phyloP scores from a whole-genome alignment of 1,140 invertebrate genomes.

The Aphelenchoides avenae region DNA sequence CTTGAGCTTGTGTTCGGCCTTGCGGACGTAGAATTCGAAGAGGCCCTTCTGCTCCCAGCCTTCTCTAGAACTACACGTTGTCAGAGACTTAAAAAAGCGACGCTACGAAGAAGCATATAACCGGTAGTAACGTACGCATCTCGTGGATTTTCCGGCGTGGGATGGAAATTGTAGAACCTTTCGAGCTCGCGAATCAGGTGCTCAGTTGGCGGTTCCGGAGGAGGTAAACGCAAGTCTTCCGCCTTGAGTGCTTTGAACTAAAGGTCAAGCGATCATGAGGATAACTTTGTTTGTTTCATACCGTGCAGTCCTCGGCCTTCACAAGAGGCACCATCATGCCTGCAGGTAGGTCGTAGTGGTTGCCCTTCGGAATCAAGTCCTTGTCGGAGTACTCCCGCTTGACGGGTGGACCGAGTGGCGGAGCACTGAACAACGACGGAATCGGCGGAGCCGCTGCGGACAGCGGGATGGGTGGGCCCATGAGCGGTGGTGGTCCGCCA shows the following conservation, averaged over 20 bases:
- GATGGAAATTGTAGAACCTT: constrained; percentile 29
- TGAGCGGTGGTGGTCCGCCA: too few species aligned
- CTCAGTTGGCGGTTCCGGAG: constrained; percentile 26
- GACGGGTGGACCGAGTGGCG: neutral
- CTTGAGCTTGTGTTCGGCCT: constrained; percentile 23
- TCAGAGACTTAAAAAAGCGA: neutral
- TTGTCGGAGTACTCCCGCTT: too few species aligned
- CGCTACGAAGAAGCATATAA: neutral
- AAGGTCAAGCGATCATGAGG: constrained; percentile 26
- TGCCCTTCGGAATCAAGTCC: too few species aligned
- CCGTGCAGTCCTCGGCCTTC: constrained; percentile 20
- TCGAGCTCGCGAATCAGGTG: constrained; percentile 31
- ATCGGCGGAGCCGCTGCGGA: too few species aligned
- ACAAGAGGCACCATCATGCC: constrained; percentile 32
- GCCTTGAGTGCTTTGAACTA: constrained; percentile 32
- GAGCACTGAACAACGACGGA: neutral
- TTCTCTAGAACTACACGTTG: constrained; percentile 19
- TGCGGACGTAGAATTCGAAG: constrained; percentile 28
- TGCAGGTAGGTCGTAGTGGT: constrained; percentile 16
- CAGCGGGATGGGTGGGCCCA: too few species aligned
- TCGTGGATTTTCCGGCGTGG: neutral
- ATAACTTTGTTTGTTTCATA: neutral
- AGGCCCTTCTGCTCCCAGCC: constrained; percentile 44
- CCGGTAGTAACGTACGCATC: constrained; percentile 16
- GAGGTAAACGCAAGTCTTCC: constrained; percentile 26